Conservation (phyloP, 2,797 vertebrate genomes). For the Orientallactaga sibirica region DNA sequence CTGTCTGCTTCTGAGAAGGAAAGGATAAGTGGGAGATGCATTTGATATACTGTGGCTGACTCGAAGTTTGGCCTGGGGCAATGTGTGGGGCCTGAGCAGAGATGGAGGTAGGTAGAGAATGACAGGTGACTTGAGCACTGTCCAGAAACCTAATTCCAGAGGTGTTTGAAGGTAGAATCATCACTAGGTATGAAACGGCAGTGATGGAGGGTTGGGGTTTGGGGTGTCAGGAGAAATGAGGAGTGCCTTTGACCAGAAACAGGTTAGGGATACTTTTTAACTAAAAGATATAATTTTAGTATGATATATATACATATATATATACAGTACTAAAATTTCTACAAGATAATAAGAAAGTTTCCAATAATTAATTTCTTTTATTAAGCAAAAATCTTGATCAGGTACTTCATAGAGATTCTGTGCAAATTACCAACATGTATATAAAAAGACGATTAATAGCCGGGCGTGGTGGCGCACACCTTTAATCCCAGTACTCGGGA, state of each 20-base stretch:
- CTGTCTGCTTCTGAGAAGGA: constrained; percentile 26
- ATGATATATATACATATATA: no score
- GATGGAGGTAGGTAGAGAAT: neutral
- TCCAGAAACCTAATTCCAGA: neutral
- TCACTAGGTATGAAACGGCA: neutral
- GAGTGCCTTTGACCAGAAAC: neutral
- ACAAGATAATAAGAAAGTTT: neutral
- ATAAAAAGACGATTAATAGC: neutral
- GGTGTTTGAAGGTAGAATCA: neutral
- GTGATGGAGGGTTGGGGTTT: no score
- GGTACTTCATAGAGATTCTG: neutral
- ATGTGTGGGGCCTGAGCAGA: neutral
- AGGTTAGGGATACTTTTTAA: neutral
- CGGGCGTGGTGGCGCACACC: no score
- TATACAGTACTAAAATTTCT: neutral
- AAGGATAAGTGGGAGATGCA: neutral
- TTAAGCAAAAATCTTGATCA: neutral
- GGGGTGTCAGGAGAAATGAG: neutral
- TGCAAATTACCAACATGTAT: neutral
- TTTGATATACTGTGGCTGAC: neutral
- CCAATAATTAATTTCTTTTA: neutral
- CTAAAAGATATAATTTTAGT: no score
- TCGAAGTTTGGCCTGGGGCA: neutral
- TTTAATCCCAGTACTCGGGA: no score
- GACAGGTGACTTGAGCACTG: neutral